Conservation (phyloP, 2,797 vertebrate genomes). For the Iguana delicatissima region DNA sequence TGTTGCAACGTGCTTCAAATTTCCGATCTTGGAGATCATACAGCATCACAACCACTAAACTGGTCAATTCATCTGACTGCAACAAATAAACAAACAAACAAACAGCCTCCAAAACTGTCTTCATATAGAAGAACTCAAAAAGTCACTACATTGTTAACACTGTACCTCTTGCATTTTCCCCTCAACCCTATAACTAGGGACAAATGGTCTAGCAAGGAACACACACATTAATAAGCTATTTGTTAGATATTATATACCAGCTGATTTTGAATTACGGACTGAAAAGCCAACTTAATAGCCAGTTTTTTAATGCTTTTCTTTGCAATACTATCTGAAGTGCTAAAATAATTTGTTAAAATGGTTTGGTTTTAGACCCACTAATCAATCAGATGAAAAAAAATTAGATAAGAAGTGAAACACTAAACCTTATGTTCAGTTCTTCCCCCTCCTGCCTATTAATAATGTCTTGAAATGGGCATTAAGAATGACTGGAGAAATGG, state of each 20-base stretch:
- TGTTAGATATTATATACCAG: not conserved
- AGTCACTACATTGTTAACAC: not conserved
- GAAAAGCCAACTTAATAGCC: not conserved
- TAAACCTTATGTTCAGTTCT: too few species aligned
- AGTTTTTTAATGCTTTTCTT: conserved; percentile 7
- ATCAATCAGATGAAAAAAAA: not conserved
- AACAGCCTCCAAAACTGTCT: not conserved
- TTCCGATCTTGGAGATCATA: conserved; percentile 90
- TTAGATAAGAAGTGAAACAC: not conserved
- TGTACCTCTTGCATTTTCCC: not conserved
- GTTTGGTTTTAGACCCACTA: not conserved
- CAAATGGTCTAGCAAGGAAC: not conserved
- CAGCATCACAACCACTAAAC: conserved; percentile 90
- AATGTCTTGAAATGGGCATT: not conserved
- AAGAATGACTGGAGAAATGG: not conserved
- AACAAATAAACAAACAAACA: conserved; percentile 49
- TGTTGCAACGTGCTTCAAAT: conserved; percentile 80
- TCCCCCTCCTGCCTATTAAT: not conserved
- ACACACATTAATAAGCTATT: not conserved
- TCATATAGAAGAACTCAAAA: not conserved
- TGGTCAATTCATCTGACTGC: conserved; percentile 86
- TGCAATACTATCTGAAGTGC: not conserved
- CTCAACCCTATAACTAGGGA: not conserved
- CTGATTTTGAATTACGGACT: not conserved
- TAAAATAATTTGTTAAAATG: not conserved